These are phyloP conservation scores for Tuberolachnus salignus DNA, from an alignment of 2,888 invertebrate species.

Conservation along the genomic window DNA sequence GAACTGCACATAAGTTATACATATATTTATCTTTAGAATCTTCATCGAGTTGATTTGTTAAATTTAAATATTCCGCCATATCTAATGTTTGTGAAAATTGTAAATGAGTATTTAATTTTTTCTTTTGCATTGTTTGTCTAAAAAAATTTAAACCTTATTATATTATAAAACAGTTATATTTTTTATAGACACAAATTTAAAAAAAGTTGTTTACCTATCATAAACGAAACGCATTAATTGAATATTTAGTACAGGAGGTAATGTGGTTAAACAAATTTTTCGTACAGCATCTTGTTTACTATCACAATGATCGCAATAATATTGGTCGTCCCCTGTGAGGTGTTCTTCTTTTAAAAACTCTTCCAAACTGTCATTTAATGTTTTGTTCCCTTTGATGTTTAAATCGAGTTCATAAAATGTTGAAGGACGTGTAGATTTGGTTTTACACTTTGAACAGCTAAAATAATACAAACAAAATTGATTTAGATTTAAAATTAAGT, in stretches of 20 bases:
- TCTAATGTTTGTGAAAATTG: constrained; percentile 69
- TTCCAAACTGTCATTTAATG: constrained; percentile 63
- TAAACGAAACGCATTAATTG: constrained; percentile 70
- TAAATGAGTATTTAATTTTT: constrained; percentile 68
- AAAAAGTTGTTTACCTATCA: constrained; percentile 64
- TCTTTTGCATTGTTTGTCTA: constrained; percentile 68
- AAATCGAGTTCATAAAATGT: constrained; percentile 70
- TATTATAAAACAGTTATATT: constrained; percentile 13
- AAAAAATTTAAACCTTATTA: neutral
- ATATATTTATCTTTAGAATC: constrained; percentile 61
- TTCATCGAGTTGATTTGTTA: constrained; percentile 63
- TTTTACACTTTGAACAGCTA: constrained; percentile 66
- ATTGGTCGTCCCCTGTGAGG: constrained; percentile 68
- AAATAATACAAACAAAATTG: constrained; percentile 38
- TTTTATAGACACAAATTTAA: constrained; percentile 12
- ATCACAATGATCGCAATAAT: constrained; percentile 67
- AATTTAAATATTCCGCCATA: constrained; percentile 62
- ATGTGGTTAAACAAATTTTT: constrained; percentile 65
- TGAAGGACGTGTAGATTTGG: constrained; percentile 65
- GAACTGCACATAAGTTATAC: constrained; percentile 70
- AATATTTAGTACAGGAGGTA: constrained; percentile 69
- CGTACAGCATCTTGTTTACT: constrained; percentile 68
- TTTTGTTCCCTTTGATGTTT: constrained; percentile 66
- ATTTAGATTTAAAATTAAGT: no score
- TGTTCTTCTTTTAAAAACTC: constrained; percentile 69